Evolutionary conservation across 2,888 invertebrate species (phyloP).

Genomic region (Diarsia dahlii): DNA sequence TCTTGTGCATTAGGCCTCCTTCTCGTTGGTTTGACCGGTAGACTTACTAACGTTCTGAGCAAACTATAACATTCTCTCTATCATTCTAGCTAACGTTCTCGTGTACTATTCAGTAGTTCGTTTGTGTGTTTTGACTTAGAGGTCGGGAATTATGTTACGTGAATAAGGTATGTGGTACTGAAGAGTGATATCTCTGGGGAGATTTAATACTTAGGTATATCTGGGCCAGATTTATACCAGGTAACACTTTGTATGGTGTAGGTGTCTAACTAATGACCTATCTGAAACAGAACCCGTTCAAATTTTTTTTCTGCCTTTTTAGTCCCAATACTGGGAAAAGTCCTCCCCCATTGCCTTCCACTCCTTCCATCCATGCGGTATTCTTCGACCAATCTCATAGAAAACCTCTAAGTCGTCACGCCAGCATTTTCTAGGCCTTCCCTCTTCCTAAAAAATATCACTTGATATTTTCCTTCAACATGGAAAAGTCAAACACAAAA

Average conservation of each 20-base stretch:
- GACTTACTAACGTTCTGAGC: conserved; percentile 53
- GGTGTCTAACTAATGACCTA: background rate
- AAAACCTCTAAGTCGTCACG: no score
- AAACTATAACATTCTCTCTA: conserved; percentile 40
- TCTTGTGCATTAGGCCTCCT: conserved; percentile 70
- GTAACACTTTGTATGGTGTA: background rate
- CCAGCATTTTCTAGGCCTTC: no score
- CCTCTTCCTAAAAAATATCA: background rate
- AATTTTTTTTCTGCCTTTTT: no score
- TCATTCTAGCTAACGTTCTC: no score
- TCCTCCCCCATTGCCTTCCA: no score
- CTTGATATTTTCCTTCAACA: background rate
- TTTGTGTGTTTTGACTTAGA: conserved; percentile 3
- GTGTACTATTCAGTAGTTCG: no score
- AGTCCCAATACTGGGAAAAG: no score
- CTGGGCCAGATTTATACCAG: background rate
- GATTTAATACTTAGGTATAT: background rate
- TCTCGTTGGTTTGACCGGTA: conserved; percentile 66
- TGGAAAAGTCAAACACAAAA: conserved; percentile 1
- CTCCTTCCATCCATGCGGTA: no score
- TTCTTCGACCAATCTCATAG: no score
- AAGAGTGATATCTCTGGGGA: background rate
- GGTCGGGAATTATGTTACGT: background rate
- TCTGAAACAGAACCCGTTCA: background rate
- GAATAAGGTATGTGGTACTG: background rate